Evolutionary conservation across 2,797 vertebrate species (phyloP).

Genomic region (Gallinago solitaria): DNA sequence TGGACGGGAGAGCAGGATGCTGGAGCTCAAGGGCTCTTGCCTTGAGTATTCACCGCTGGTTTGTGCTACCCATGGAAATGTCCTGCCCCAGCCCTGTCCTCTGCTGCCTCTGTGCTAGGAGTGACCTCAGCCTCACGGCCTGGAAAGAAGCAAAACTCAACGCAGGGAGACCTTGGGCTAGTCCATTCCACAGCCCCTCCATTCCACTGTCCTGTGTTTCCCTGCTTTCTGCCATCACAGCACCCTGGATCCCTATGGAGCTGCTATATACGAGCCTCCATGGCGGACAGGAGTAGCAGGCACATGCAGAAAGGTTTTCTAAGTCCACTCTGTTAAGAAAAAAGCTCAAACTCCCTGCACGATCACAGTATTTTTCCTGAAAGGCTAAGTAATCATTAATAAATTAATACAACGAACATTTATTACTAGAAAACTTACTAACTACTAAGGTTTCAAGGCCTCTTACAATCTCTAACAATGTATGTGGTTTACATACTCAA

Average conservation of each 20-base stretch:
- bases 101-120: not conserved
- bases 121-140: not conserved
- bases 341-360: not conserved
- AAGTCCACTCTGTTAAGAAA: not conserved
- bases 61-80: not conserved
- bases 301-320: not conserved
- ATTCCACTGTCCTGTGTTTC: not conserved
- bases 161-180: not conserved
- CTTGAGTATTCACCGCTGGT: not conserved
- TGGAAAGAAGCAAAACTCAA: not conserved
- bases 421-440: not conserved
- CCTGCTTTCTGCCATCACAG: not conserved
- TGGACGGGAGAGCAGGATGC: not conserved
- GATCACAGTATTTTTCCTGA: not conserved
- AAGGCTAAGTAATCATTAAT: not conserved
- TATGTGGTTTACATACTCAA: not conserved
- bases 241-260: not conserved
- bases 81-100: not conserved
- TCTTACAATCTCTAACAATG: not conserved
- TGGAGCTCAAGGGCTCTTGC: not conserved
- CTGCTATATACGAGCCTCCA: not conserved
- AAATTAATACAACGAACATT: not conserved
- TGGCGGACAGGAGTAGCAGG: not conserved
- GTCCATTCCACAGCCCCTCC: not conserved
- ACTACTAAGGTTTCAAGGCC: not conserved